Evolutionary conservation across 1,140 invertebrate species (phyloP).

Genomic region (Bombus sylvicola): DNA sequence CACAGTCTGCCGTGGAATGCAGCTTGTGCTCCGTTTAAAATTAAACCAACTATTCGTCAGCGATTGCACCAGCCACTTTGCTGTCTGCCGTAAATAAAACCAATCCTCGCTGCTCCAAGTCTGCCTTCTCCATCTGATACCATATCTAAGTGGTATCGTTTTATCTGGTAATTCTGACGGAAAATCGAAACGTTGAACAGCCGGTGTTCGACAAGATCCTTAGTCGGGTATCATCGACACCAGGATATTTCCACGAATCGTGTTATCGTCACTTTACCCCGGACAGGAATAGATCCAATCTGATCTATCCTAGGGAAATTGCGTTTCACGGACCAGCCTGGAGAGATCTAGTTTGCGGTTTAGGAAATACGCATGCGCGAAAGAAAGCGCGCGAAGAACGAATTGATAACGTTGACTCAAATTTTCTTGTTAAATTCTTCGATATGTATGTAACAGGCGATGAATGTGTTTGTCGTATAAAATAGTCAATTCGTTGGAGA

Average conservation of each 20-base stretch:
- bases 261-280: conserved; percentile 36
- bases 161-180: conserved; percentile 27
- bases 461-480: too few species aligned
- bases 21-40: background rate
- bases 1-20: background rate
- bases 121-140: too few species aligned
- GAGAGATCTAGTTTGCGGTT: background rate
- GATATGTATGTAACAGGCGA: background rate
- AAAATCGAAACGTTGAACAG: conserved; percentile 33
- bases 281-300: conserved; percentile 50
- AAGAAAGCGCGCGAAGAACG: background rate
- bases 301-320: conserved; percentile 63
- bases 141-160: background rate
- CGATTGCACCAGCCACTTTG: background rate
- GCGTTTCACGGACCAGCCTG: conserved; percentile 19
- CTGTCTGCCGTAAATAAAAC: conserved; percentile 3
- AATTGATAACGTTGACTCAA: background rate
- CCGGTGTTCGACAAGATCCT: conserved; percentile 3
- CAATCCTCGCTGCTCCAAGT: background rate
- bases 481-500: too few species aligned
- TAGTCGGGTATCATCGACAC: conserved; percentile 4
- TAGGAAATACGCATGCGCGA: too few species aligned
- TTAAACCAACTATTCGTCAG: background rate
- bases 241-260: conserved; percentile 37
- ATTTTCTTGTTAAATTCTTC: background rate